These are phyloP conservation scores for Fringilla coelebs DNA, from an alignment of 2,797 vertebrate genomes.

Conservation along the genomic window DNA sequence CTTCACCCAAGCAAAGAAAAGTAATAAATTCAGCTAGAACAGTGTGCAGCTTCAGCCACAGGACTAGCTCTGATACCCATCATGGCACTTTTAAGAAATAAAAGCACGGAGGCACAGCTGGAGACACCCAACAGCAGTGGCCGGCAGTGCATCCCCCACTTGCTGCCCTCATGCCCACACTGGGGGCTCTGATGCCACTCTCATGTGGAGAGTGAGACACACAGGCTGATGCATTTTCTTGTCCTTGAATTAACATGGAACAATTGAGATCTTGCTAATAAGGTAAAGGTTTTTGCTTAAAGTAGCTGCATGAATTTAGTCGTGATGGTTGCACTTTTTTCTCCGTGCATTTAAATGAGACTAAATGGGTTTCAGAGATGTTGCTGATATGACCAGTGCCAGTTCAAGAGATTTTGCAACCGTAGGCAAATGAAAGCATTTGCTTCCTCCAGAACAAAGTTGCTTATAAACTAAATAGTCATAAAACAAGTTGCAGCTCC, in stretches of 20 bases:
- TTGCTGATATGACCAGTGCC: background rate
- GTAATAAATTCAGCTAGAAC: background rate
- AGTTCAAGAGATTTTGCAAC: background rate
- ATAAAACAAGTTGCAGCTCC: background rate
- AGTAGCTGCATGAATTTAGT: background rate
- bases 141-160: background rate
- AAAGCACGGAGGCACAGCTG: background rate
- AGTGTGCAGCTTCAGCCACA: rapidly evolving
- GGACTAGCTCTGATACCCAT: background rate
- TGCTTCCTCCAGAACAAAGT: background rate
- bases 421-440: background rate
- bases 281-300: background rate
- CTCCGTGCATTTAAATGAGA: background rate
- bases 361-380: background rate
- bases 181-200: background rate
- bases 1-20: background rate
- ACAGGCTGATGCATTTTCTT: rapidly evolving
- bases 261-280: background rate
- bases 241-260: background rate
- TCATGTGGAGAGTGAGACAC: rapidly evolving
- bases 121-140: background rate
- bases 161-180: background rate
- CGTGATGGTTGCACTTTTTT: background rate
- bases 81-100: background rate
- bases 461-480: background rate